Conservation (phyloP, 2,888 invertebrate species). For the Phoenoteleia sp. region DNA sequence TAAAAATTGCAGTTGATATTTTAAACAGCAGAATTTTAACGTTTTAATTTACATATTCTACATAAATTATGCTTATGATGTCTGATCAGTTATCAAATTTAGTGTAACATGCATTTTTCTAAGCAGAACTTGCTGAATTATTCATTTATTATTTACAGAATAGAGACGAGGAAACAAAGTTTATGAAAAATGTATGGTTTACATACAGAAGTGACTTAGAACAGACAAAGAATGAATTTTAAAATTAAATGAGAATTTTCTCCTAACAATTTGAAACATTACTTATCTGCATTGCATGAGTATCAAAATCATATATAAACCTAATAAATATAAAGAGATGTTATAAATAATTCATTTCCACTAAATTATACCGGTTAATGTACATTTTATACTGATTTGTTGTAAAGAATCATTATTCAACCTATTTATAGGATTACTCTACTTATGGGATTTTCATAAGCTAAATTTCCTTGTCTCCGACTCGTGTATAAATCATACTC, state of each 20-base stretch:
- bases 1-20: too few relatives aligned
- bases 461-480: constrained; percentile 28
- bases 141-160: too few relatives aligned
- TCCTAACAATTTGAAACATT: background rate
- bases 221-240: background rate
- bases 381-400: constrained; percentile 44
- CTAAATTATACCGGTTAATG: constrained; percentile 1
- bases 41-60: too few relatives aligned
- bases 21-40: too few relatives aligned
- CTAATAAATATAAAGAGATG: background rate
- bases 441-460: constrained; percentile 58
- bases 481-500: constrained; percentile 20
- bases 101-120: too few relatives aligned
- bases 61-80: too few relatives aligned
- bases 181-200: background rate
- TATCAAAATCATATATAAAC: background rate
- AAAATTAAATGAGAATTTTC: too few relatives aligned
- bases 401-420: constrained; percentile 23
- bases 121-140: too few relatives aligned
- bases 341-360: constrained; percentile 7
- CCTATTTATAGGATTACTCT: constrained; percentile 38
- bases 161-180: background rate
- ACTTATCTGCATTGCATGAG: background rate
- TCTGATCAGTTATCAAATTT: too few relatives aligned
- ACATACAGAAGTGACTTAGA: background rate